Evolutionary conservation across 2,113 vertebrate species (phyloP), one percentile per base, ranked within the genome.

Genomic region (Pontoporia blainvillei): DNA sequence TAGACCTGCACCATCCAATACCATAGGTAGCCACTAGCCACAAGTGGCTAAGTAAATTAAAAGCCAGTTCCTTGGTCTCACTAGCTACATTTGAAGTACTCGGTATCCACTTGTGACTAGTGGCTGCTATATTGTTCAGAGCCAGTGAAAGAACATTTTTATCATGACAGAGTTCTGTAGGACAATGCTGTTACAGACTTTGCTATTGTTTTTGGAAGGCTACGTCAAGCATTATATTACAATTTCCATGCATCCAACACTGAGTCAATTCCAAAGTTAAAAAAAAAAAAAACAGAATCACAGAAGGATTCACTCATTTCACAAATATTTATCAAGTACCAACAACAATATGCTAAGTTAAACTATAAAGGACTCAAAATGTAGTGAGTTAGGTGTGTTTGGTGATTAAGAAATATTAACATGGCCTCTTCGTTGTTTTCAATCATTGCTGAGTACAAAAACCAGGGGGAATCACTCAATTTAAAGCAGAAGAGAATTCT

Each of bases 231-330:
- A 84, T 75, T 86, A 18, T 13, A 84, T 75, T 86, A 18, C 13
- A 59, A 91, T 90, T 12, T 49, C 27, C 34, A 8, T 66, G 6
- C 12, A 4, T 86, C 25, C 36, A 21, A 62, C 36, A 59, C 4
- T 71, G 86, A 96, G 69, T 96, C 52, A 90, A 52, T 95, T 90
- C 69, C 87, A 46, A 91, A 92, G 44, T 79, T 57, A 69, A 79
- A 36, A 17, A 39, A 44, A 49, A 17, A 46, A 17, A 57, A 29
- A 49, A n/a, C 25, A 66, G 25, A 93, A 25, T 66, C 75, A 66
- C 52, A 85, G 39, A 86, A 94, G 29, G 62, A 79, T 52, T 86
- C 39, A 52, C 67, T 86, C 82, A 84, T 94, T 91, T 49, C 27
- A 49, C 79, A 96, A 69, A 31, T 90, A 96, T 92, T 94, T 90